Base-by-base conservation (phyloP, 1,140 invertebrate genomes). In the Calliphora vicina region DNA sequence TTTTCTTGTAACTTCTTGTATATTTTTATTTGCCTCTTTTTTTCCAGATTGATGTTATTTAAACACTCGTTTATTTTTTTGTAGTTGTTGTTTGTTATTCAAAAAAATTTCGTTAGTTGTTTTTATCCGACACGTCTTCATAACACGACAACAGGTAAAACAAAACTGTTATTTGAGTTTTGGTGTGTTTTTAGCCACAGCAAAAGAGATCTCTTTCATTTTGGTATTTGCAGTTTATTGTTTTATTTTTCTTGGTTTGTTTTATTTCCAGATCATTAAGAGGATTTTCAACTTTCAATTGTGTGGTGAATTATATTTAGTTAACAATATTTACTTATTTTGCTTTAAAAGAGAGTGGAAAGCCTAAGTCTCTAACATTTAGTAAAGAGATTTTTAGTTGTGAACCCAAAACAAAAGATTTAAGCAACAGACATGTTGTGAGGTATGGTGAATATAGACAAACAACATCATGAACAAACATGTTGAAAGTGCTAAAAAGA, bases 61-160 rank as follows among this genome's bases (percentile, higher is more conserved):
- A 67, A 4, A 25, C 61, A 67, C 61, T 67, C n/a, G n/a, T 10
- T 82, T n/a, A n/a, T n/a, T 42, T 42, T 72, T n/a, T 73, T 82
- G 29, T 26, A 42, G 57, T 82, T 82, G 17, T 73, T 82, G 25
- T 29, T 81, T 61, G 9, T 82, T 35, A 26, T 27, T 27, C 27
- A 3, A 23, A 82, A 50, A 26, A 25, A 82, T 71, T 82, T 20
- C 29, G 27, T 71, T 17, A 26, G 81, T 13, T 71, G n/a, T 27
- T 27, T 71, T 12, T 12, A 67, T 67, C n/a, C 43, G 25, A 72
- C 17, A 82, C 81, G 67, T 72, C 81, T 43, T 42, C 81, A n/a
- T 71, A 35, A 72, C 81, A 82, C 81, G 81, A 25, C 29, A 29
- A 73, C 81, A 82, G 81, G 29, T 82, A 82, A 82, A 73, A 43